Base-by-base conservation (phyloP, 2,888 invertebrate genomes). In the Parnassius mnemosyne region DNA sequence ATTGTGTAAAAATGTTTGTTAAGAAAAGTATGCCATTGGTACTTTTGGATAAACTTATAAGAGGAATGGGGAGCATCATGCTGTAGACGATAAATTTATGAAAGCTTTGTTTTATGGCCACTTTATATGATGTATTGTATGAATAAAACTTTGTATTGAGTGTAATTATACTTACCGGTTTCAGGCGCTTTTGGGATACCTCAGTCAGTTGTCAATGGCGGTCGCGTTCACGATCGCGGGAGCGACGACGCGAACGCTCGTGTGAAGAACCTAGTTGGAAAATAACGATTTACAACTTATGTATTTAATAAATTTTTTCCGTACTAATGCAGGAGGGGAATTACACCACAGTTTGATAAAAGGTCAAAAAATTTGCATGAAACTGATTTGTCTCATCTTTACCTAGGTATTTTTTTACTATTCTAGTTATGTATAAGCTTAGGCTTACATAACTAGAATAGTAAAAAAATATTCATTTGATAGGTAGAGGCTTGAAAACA, bases 181-280 rank as follows among this genome's bases (percentile, higher is more conserved):
- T 72, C 73, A 81, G 88, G 86, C 72, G 86, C 83, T 83, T 86
- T 83, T 91, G 92, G 87, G 92, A 92, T 92, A 92, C 92, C 92
- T 92, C 92, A 86, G 89, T 81, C 82, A 82, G 78, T 85, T 13
- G 49, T 13, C 88, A 89, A 80, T 88, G 89, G 73, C 91, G 91
- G 68, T 89, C 89, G 74, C 91, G 89, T 51, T 89, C 89, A 63
- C 91, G 89, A 52, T 89, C 89, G 62, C 91, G 89, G 62, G 90
- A 85, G 59, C 90, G 87, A 10, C 85, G 77, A 54, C 89, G 85
- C 66, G 85, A 77, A 57, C 89, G 84, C 66, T 92, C 91, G 77
- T 83, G 84, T 3, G 90, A 78, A 7, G 89, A 86, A 66, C 84
- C 90, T 90, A 10, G 5, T 10, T 11, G n/a, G 10, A 10, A 53